phyloP scores from a whole-genome alignment of 2,888 invertebrate species.

The Mythimna lalbum region DNA sequence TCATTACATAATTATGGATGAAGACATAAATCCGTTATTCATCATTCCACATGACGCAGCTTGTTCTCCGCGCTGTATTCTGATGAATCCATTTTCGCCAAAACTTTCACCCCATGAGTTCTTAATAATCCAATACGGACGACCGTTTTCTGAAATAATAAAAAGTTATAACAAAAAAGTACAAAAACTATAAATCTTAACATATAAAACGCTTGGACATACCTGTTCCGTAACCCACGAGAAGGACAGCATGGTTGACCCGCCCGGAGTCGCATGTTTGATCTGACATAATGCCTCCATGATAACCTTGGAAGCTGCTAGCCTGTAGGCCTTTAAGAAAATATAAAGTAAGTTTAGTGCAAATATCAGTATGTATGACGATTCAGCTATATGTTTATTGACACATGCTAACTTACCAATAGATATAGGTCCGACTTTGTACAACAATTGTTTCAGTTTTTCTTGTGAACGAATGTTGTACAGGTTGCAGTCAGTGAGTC shows the following conservation, averaged over 20 bases:
- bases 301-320: background rate
- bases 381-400: background rate
- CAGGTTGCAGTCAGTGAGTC: conserved; percentile 24
- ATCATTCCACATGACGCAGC: conserved; percentile 84
- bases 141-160: conserved; percentile 37
- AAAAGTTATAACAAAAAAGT: background rate
- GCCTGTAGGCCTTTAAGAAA: conserved; percentile 20
- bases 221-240: conserved; percentile 57
- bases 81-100: conserved; percentile 94
- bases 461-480: conserved; percentile 81
- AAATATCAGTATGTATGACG: no score
- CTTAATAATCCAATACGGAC: conserved; percentile 75
- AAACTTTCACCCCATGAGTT: conserved; percentile 93
- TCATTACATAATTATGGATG: conserved; percentile 14
- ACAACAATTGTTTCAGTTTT: conserved; percentile 49
- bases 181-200: background rate
- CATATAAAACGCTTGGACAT: background rate
- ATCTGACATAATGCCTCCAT: conserved; percentile 31
- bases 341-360: background rate
- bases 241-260: conserved; percentile 44
- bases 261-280: fast-evolving
- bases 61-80: conserved; percentile 93
- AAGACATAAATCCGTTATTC: conserved; percentile 12
- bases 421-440: conserved; percentile 41
- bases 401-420: conserved; percentile 31